Percentiles rank a stretch among this genome's conserved stretches.
These are phyloP conservation scores for Digitonthophagus gazella DNA, from an alignment of 2,888 invertebrate genomes.

Conservation along the genomic window DNA sequence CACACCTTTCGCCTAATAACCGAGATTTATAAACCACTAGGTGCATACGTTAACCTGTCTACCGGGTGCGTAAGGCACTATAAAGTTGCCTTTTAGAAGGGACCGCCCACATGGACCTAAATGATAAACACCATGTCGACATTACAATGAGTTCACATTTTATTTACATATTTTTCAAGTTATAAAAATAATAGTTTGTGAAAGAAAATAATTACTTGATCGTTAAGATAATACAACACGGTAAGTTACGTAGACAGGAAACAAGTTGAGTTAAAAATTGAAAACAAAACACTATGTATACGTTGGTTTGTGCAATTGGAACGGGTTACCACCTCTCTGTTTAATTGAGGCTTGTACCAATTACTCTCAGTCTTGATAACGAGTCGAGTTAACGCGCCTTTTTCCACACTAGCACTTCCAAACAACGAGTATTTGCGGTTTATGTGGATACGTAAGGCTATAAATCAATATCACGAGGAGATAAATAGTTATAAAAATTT, in stretches of 20 bases:
- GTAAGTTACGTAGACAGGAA: neutral
- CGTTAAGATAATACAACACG: neutral
- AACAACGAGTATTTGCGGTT: conserved; percentile 1
- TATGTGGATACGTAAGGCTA: conserved; percentile 1
- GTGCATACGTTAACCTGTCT: neutral
- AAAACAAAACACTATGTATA: too few species aligned
- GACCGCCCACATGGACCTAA: neutral
- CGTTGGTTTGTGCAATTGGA: neutral
- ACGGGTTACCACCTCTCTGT: conserved; percentile 3
- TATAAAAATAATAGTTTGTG: neutral
- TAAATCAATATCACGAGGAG: neutral
- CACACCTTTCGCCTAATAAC: neutral
- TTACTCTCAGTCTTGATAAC: conserved; percentile 15
- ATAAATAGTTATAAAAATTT: neutral
- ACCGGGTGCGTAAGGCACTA: neutral
- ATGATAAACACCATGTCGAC: neutral
- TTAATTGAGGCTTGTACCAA: conserved; percentile 15
- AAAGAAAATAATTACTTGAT: neutral
- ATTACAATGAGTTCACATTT: neutral
- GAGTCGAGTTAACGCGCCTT: conserved; percentile 8
- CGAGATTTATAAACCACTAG: neutral
- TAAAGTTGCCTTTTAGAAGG: neutral
- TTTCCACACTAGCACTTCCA: neutral
- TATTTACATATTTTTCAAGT: neutral
- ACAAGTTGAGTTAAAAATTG: too few species aligned